Evolutionary conservation across 2,113 vertebrate species (phyloP).

Genomic region (Azemiops feae): DNA sequence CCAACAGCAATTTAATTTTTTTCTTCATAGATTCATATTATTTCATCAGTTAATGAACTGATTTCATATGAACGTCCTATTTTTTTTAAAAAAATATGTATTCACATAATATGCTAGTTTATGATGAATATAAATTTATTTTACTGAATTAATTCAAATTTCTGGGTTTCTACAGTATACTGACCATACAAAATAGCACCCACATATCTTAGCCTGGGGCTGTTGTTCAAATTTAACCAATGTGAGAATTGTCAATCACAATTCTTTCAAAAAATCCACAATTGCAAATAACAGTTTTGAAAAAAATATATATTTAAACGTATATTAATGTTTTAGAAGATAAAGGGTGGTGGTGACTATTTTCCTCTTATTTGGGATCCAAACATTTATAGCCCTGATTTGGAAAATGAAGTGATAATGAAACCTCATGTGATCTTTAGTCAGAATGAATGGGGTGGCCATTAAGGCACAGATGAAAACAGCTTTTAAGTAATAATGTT

Average conservation of each 20-base stretch:
- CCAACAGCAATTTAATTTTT: not conserved
- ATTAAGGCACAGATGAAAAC: slow-evolving; percentile 25
- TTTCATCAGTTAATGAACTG: not conserved
- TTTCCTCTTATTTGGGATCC: not conserved
- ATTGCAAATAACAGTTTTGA: not conserved
- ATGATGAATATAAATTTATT: not conserved
- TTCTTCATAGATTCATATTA: not conserved
- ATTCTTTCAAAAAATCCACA: not conserved
- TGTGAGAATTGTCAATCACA: not conserved
- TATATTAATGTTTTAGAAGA: not conserved
- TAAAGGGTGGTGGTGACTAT: not conserved
- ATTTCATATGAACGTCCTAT: not conserved
- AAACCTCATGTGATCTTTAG: not conserved
- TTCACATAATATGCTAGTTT: not conserved
- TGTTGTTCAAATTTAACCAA: not conserved
- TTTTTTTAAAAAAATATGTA: not conserved
- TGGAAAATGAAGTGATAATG: not conserved
- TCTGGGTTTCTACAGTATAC: not conserved
- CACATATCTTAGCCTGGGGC: not conserved
- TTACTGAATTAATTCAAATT: not conserved
- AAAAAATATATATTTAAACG: not conserved
- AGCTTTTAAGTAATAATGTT: slow-evolving; percentile 46
- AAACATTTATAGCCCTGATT: slow-evolving; percentile 9
- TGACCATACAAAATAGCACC: not conserved
- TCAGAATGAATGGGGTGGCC: not conserved